Evolutionary conservation across 2,888 invertebrate species (phyloP), one percentile per base, ranked within the genome.

Genomic region (Drosophila mayaguana): DNA sequence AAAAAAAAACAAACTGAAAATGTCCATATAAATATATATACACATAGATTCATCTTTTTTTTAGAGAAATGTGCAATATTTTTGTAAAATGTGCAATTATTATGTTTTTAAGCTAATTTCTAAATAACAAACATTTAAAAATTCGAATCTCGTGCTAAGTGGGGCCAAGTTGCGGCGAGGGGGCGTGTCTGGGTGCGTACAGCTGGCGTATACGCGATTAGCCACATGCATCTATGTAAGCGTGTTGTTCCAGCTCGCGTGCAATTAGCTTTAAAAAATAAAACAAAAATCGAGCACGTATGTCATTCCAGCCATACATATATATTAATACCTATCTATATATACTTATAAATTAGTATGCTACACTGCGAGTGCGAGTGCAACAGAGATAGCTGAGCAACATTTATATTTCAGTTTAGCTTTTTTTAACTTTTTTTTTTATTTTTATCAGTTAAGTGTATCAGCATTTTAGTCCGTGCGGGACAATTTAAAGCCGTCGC

Each of bases 21-120:
- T 38, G 46, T 46, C 46, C 46, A 59, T 38, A 38, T 22, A 34
- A 6, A 25, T 12, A 56, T 43, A 68, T 20, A 57, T 20, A 53
- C 38, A 46, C 57, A 59, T 28, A 64, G 55, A 54, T 36, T 20
- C 28, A 62, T 36, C 54, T 66, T 45, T 40, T 40, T 69, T 75
- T 61, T 75, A 76, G 45, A 70, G 70, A 77, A 71, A 45, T 63
- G 83, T 83, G 83, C 83, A 88, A 88, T 80, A 88, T 83, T 88
- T 83, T 83, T 73, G 32, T 32, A 18, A 18, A 32, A 80, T 75
- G 79, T 81, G 72, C 32, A 68, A 79, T 62, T 72, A 68, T 69
- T 75, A 69, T 83, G 83, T 65, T 72, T 78, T 78, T 46, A 56
- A 65, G 25, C 51, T 64, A 63, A 53, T 66, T 76, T 67, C 55